Evolutionary conservation across 2,888 invertebrate species (phyloP).

Genomic region (Cephus runcator): DNA sequence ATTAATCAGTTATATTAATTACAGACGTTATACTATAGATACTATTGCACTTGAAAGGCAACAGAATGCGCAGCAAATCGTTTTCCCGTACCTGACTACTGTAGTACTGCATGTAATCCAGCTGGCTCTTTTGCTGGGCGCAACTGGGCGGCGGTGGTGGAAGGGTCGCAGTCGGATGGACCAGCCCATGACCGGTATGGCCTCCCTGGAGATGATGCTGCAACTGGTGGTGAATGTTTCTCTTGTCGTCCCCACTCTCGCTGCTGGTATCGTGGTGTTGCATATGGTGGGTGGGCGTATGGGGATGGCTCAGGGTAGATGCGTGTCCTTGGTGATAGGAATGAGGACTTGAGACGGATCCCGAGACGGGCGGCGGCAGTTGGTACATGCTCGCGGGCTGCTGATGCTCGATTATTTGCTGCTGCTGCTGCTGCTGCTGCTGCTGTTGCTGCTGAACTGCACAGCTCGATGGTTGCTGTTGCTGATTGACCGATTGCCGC

Average conservation of each 20-base stretch:
- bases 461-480: slow-evolving; percentile 18
- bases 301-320: slow-evolving; percentile 52
- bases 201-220: slow-evolving; percentile 58
- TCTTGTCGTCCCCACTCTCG: slow-evolving; percentile 59
- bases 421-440: slow-evolving; percentile 43
- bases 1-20: too few relatives aligned
- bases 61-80: too few relatives aligned
- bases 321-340: slow-evolving; percentile 59
- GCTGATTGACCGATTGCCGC: slow-evolving; percentile 45
- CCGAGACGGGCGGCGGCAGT: slow-evolving; percentile 52
- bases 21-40: too few relatives aligned
- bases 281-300: slow-evolving; percentile 48
- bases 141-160: slow-evolving; percentile 59
- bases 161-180: slow-evolving; percentile 60
- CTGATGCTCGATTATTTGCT: slow-evolving; percentile 34
- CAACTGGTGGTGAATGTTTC: slow-evolving; percentile 60
- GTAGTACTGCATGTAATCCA: slow-evolving; percentile 63
- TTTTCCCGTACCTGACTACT: slow-evolving; percentile 53
- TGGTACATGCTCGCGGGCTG: slow-evolving; percentile 54
- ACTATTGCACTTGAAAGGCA: too few relatives aligned
- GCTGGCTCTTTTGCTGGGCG: slow-evolving; percentile 61
- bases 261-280: slow-evolving; percentile 48
- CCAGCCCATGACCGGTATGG: slow-evolving; percentile 53
- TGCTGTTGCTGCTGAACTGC: slow-evolving; percentile 29
- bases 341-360: slow-evolving; percentile 57